phyloP scores from a whole-genome alignment of 2,888 invertebrate species.

The Nycteola revayana region DNA sequence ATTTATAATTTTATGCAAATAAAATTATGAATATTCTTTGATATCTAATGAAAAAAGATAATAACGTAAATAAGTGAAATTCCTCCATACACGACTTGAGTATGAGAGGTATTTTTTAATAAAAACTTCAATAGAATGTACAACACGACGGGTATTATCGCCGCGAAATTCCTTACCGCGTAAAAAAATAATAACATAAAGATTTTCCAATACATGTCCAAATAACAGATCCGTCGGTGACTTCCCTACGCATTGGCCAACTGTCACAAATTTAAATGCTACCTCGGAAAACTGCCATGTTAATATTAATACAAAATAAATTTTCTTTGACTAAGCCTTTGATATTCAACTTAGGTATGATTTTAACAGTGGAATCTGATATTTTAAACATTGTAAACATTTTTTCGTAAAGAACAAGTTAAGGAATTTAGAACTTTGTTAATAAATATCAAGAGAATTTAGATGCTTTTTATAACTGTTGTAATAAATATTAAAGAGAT shows the following conservation, averaged over 20 bases:
- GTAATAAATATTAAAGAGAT: slow-evolving; percentile 35
- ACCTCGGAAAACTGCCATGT: slow-evolving; percentile 16
- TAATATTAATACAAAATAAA: slow-evolving; percentile 30
- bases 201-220: slow-evolving; percentile 68
- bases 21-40: too few relatives aligned
- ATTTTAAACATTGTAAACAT: slow-evolving; percentile 28
- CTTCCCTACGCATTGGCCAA: slow-evolving; percentile 20
- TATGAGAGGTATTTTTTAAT: slow-evolving; percentile 66
- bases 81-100: slow-evolving; percentile 40
- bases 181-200: slow-evolving; percentile 74
- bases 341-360: slow-evolving; percentile 26
- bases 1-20: too few relatives aligned
- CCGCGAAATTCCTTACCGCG: slow-evolving; percentile 57
- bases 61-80: slow-evolving; percentile 42
- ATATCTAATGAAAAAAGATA: too few relatives aligned
- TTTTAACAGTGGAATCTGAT: slow-evolving; percentile 20
- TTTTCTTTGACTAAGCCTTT: slow-evolving; percentile 15
- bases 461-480: slow-evolving; percentile 22
- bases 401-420: slow-evolving; percentile 22
- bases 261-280: slow-evolving; percentile 26
- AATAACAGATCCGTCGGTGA: slow-evolving; percentile 41
- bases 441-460: slow-evolving; percentile 33
- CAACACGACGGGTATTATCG: slow-evolving; percentile 65
- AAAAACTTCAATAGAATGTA: slow-evolving; percentile 68
- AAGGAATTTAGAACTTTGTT: slow-evolving; percentile 34